These are phyloP conservation scores for Sceloporus undulatus DNA, from an alignment of 2,113 vertebrate genomes.

Conservation along the genomic window DNA sequence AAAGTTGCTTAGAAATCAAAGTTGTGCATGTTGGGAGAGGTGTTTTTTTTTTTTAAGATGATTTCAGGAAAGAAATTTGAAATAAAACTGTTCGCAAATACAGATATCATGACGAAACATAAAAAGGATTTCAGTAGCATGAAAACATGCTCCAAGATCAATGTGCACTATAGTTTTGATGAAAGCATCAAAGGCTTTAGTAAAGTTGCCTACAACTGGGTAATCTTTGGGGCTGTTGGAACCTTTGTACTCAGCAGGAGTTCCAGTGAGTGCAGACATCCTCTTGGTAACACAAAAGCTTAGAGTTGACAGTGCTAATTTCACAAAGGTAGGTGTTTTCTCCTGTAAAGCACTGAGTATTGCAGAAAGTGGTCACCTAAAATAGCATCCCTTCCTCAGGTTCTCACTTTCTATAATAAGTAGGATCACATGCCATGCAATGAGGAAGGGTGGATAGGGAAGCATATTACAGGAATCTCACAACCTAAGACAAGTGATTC, in stretches of 20 bases:
- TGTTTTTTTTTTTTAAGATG: too few species aligned
- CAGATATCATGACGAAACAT: not conserved
- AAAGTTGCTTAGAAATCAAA: too few species aligned
- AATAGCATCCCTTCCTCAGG: too few species aligned
- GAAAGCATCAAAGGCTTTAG: not conserved
- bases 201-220: not conserved
- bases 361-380: not conserved
- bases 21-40: too few species aligned
- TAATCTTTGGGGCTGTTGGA: not conserved
- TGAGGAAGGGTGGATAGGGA: too few species aligned
- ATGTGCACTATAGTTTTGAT: not conserved
- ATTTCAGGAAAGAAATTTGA: too few species aligned
- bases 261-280: not conserved
- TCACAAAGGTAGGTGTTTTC: not conserved
- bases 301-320: not conserved
- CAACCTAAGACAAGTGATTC: not conserved
- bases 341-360: not conserved
- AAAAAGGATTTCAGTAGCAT: not conserved
- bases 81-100: not conserved
- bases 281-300: not conserved
- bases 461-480: not conserved
- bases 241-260: too few species aligned
- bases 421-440: not conserved
- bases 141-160: not conserved
- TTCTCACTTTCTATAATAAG: not conserved